A percentile compares a stretch with the other conserved stretches of the same genome.
phyloP scores from a whole-genome alignment of 2,888 invertebrate genomes.

The Brachyopa scutellaris region DNA sequence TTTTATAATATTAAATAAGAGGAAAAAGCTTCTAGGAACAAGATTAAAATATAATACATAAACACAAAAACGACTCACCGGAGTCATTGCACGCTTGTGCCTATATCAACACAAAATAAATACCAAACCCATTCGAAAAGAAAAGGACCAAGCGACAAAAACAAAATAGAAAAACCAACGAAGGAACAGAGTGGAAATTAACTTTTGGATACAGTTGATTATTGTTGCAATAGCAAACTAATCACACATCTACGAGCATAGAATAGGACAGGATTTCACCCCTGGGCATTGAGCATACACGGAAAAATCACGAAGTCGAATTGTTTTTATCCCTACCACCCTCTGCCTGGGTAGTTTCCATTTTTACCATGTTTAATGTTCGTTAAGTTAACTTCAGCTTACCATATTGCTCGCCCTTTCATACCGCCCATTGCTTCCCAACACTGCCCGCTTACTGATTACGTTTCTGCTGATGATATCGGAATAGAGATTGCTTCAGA shows the following conservation, averaged over 20 bases:
- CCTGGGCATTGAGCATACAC: constrained; percentile 7
- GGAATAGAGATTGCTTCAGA: constrained; percentile 12
- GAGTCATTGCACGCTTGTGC: constrained; percentile 5
- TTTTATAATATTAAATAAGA: too few species aligned
- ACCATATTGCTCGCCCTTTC: constrained; percentile 17
- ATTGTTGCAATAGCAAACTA: constrained; percentile 23
- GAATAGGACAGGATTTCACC: constrained; percentile 20
- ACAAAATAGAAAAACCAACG: neutral
- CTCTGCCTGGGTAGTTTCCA: neutral
- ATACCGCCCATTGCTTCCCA: neutral
- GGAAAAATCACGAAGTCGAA: constrained; percentile 38
- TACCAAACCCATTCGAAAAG: neutral
- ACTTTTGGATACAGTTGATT: constrained; percentile 46
- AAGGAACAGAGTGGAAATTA: constrained; percentile 32
- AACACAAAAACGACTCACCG: neutral
- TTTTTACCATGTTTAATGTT: constrained; percentile 21
- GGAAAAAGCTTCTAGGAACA: too few species aligned
- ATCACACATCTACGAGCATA: neutral
- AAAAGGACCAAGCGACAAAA: neutral
- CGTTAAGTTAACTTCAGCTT: constrained; percentile 26
- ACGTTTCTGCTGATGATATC: constrained; percentile 50
- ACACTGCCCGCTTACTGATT: constrained; percentile 15
- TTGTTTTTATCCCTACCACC: constrained; percentile 23
- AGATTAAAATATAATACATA: neutral
- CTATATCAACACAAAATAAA: constrained; percentile 33